phyloP scores from a whole-genome alignment of 30 jellyfish, hydroid and myxozoan genomes.

The Pelagia noctiluca region DNA sequence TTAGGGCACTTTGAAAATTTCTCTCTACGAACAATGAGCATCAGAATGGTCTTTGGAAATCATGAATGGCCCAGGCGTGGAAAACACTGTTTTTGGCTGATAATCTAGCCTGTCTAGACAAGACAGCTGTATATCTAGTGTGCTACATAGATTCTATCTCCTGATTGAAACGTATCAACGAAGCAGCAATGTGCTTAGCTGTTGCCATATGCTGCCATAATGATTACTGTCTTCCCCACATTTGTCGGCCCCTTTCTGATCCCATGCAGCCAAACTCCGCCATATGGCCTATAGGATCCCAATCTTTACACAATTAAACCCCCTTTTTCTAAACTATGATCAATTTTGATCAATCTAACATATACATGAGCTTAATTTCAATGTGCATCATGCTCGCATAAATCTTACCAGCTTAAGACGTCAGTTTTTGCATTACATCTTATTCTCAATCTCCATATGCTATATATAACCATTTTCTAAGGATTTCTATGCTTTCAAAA shows the following conservation, averaged over 20 bases:
- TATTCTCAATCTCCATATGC: too few species aligned
- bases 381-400: too few species aligned
- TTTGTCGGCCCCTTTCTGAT: background rate
- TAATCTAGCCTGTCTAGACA: constrained; percentile 71
- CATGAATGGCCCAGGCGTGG: constrained; percentile 62
- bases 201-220: background rate
- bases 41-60: constrained; percentile 62
- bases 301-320: background rate
- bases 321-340: background rate
- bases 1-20: constrained; percentile 21
- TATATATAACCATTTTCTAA: too few species aligned
- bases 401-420: too few species aligned
- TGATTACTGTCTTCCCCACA: background rate
- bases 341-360: too few species aligned
- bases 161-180: constrained; percentile 61
- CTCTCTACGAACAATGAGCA: constrained; percentile 40
- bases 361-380: too few species aligned
- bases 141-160: constrained; percentile 43
- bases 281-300: background rate
- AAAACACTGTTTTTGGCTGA: constrained; percentile 63
- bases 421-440: too few species aligned
- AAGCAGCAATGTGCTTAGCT: constrained; percentile 57
- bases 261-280: background rate
- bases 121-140: constrained; percentile 73
- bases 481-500: too few species aligned